A percentile compares a stretch with the other conserved stretches of the same genome.
Evolutionary conservation across 2,797 vertebrate species (phyloP).

Genomic region (Mionectes olivaceus): DNA sequence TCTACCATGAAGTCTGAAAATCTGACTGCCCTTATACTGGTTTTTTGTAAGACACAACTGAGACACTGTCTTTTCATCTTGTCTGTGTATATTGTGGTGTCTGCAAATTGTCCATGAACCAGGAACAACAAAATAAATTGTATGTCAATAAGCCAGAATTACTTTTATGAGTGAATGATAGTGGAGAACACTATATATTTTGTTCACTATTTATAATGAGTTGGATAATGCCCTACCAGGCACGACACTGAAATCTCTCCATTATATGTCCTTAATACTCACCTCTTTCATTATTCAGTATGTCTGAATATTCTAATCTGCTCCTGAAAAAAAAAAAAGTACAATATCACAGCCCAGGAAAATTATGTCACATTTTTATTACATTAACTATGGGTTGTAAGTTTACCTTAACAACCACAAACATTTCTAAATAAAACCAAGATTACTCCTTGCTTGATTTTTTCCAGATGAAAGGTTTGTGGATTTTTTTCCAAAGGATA

Average conservation of each 20-base stretch:
- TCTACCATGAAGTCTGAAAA: background rate
- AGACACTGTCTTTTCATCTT: background rate
- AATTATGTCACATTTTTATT: constrained; percentile 41
- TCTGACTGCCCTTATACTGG: background rate
- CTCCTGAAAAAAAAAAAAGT: background rate
- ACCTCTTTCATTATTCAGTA: constrained; percentile 64
- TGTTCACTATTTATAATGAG: constrained; percentile 17
- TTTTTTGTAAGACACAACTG: background rate
- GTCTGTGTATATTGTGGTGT: background rate
- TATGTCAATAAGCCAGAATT: background rate
- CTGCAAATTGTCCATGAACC: background rate
- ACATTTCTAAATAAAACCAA: constrained; percentile 36
- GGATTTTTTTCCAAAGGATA: constrained; percentile 54
- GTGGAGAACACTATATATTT: background rate
- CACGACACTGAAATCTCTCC: constrained; percentile 41
- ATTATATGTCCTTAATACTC: constrained; percentile 60
- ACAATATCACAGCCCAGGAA: constrained; percentile 15
- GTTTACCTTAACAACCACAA: constrained; percentile 54
- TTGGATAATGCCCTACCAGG: constrained; percentile 21
- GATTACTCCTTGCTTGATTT: constrained; percentile 1
- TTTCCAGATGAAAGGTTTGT: constrained; percentile 50
- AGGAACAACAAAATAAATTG: background rate
- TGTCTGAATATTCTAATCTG: constrained; percentile 54
- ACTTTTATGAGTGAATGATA: background rate
- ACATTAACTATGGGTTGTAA: constrained; percentile 22